Evolutionary conservation across 2,888 invertebrate genomes (phyloP).

Genomic region (Drosophila stalkeri): DNA sequence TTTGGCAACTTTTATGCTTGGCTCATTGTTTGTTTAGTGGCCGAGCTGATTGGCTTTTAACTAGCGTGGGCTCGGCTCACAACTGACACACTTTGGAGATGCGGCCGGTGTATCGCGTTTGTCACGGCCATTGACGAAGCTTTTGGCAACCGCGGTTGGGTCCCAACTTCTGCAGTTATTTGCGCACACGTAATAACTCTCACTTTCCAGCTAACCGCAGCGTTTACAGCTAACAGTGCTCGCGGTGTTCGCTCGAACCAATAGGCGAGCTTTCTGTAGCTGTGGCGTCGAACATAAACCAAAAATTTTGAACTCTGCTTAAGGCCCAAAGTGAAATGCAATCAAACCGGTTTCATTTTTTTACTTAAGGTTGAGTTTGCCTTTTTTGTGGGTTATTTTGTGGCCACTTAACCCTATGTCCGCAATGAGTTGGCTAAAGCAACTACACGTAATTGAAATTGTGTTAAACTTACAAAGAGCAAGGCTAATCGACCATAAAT

Average conservation of each 20-base stretch:
- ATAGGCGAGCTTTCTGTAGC: slow-evolving; percentile 57
- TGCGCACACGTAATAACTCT: slow-evolving; percentile 73
- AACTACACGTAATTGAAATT: slow-evolving; percentile 60
- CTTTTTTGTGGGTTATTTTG: slow-evolving; percentile 2
- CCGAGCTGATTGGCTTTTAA: slow-evolving; percentile 41
- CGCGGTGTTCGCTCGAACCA: slow-evolving; percentile 40
- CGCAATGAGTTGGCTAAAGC: slow-evolving; percentile 46
- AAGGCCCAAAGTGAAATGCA: slow-evolving; percentile 67
- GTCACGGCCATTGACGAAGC: slow-evolving; percentile 31
- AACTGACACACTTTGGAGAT: slow-evolving; percentile 58
- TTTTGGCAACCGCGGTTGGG: slow-evolving; percentile 18
- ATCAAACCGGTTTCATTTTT: slow-evolving; percentile 51
- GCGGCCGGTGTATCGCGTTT: slow-evolving; percentile 11
- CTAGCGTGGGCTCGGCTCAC: slow-evolving; percentile 33
- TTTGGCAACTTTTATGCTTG: slow-evolving; percentile 53
- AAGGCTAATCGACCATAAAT: slow-evolving; percentile 40
- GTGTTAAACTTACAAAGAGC: slow-evolving; percentile 36
- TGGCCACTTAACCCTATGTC: slow-evolving; percentile 53
- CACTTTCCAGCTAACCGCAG: slow-evolving; percentile 61
- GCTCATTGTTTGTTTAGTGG: slow-evolving; percentile 51
- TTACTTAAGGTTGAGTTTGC: slow-evolving; percentile 20
- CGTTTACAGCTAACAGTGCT: slow-evolving; percentile 22
- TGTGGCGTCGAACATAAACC: slow-evolving; percentile 29
- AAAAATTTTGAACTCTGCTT: slow-evolving; percentile 24
- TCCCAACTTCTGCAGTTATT: slow-evolving; percentile 56